Evolutionary conservation across 30 jellyfish, hydroid and myxozoan species (phyloP), one percentile per base, ranked within the genome.

Genomic region (Hydractinia echinata): DNA sequence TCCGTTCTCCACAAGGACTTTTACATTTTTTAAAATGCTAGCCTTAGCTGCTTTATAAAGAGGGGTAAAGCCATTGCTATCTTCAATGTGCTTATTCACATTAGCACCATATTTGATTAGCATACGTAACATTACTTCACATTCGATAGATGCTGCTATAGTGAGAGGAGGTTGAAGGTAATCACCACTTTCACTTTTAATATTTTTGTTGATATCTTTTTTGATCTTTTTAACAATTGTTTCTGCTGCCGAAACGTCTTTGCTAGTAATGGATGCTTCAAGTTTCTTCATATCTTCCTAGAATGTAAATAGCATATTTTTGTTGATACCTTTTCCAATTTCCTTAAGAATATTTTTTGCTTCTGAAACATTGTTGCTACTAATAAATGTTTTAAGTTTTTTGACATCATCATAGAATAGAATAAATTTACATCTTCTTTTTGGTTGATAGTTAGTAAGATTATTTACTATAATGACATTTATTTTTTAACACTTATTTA

Each of bases 21-120:
- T 20, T 20, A 58, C 81, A 71, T 20, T 30, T 8, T 71, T 71
- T 60, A 71, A 20, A 48, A 5, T 9, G 9, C 81, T 60, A 71
- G 39, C 61, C 7, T 48, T 60, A 9, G 61, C 55, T 7, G 81
- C 81, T 60, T 19, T 50, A n/a, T n/a, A 71, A 8, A 71, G n/a
- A 8, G 81, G 69, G 11, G 81, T 71, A 20, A 19, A 19, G 9
- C 81, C 81, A n/a, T 19, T 60, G 13, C 4, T 60, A 50, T 71
- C 53, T 1, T 48, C 60, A 19, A 4, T 66, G 1, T 52, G 55
- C 51, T 50, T 71, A n/a, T 71, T 71, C 3, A 71, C 81, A 50
- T 5, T 60, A 6, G 81, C 81, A 30, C 61, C 61, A 8, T 71
- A 58, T 71, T 71, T 50, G 9, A 71, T 6, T 48, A 71, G 61